Base-by-base conservation (phyloP, 1,140 invertebrate genomes). In the Drosophila hydei region DNA sequence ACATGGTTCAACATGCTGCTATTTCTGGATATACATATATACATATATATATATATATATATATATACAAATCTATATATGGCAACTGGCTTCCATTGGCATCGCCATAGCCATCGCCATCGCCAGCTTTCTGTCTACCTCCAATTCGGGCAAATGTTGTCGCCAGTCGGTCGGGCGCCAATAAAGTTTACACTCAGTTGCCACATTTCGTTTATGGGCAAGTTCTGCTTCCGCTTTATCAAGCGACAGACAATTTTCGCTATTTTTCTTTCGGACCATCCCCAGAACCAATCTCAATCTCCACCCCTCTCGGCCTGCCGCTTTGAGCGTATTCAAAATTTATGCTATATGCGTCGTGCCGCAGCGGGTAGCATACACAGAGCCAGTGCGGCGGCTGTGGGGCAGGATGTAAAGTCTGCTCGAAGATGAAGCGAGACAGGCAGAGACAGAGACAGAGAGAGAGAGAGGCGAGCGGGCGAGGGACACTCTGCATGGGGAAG, bases 181-280 rank as follows among this genome's bases (percentile, higher is more conserved):
- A 79, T 80, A 88, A 90, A 90, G 88, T 90, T 90, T 88, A 85
- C 83, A 88, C 84, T 79, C 83, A 88, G 83, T 88, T 88, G 83
- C 83, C 83, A 88, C 83, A 88, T 88, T 88, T 88, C 83, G 83
- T 88, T 88, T 88, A 88, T 88, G 83, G 83, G 75, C 83, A 88
- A 88, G 83, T 88, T 88, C 78, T 88, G 83, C 83, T 88, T 88
- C 83, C 83, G 83, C 79, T 88, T 87, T 87, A 87, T 88, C 83
- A 87, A 87, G 83, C 81, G 81, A 83, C 83, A 88, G 83, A 87
- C 83, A 87, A 87, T 87, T 87, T 87, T 87, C 83, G 83, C 83
- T 75, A 88, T 88, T 88, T 87, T 77, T 64, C 50, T 69, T 75
- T 58, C 67, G 47, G 54, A 59, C 69, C 38, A 30, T 43, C 47